Evolutionary conservation across 2,113 vertebrate genomes (phyloP), one percentile per base, ranked within the genome.

Genomic region (Pachypanchax playfairii): DNA sequence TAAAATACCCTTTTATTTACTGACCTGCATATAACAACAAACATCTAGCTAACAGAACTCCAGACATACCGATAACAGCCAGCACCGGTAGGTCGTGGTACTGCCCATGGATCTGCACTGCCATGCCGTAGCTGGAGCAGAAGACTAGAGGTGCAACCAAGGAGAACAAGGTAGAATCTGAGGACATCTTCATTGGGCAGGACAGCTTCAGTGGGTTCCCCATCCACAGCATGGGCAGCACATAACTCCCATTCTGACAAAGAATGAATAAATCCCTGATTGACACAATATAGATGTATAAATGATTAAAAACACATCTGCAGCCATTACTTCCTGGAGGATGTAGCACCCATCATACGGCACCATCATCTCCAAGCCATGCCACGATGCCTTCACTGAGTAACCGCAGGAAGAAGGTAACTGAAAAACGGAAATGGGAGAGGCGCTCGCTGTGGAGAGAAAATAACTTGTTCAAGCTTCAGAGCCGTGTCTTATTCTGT

Each of bases 301-400:
- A 6, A 54, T 1, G 15, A 20, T 5, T 26, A 13, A 6, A 28
- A 42, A 5, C 10, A 22, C 25, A n/a, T 24, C 14, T 35, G 25
- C 8, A 29, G 46, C 24, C 3, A 20, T 6, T 82, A 93, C 92
- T 91, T 91, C 77, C 52, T 80, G 75, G 24, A 33, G 76, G 20
- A 92, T 70, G 70, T 90, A 90, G 79, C 92, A 93, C 1, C 85
- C 90, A 63, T 90, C 75, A 63, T 88, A 92, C 4, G 89, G 79
- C 20, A 82, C 82, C 5, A 56, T 79, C 70, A 93, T 68, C 51
- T 85, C 65, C 5, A 92, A 57, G 29, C 87, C 64, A 28, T 35
- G 60, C 83, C 75, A 66, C 2, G 77, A 83, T 2, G 43, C 70
- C 67, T 38, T 84, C 67, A 92, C 76, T 1, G 72, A 73, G 65